Base-by-base conservation (phyloP, 2,888 invertebrate genomes). In the Parapristionchus giblindavisi region DNA sequence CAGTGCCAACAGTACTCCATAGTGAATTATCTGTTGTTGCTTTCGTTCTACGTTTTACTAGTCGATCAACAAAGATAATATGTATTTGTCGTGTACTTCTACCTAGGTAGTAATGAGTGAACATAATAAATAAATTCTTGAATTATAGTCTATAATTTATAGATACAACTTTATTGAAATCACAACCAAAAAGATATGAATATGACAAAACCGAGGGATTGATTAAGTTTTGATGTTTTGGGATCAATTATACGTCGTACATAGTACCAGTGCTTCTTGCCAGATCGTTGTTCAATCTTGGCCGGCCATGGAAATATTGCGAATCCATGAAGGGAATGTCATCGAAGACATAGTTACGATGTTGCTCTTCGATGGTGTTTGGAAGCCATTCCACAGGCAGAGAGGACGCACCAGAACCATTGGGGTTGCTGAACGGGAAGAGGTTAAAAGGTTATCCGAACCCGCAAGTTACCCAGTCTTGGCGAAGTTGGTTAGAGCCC, bases 311-410 rank as follows among this genome's bases (percentile, higher is more conserved):
- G 60, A 60, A 60, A 27, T 36, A 60, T 27, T 60, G 60, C 17
- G 60, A 21, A 24, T 60, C 60, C 60, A 60, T 60, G 34, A 6
- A 60, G 36, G 60, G 60, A 0, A 36, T 60, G 17, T 32, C 36
- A 4, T 60, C 60, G 34, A 60, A 36, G 21, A 60, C 60, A 36
- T 60, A 60, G 34, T 60, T 60, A 6, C 32, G 60, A 3, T 32
- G 36, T 5, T 32, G 60, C 4, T 60, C 36, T n/a, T 32, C 14
- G 3, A 36, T n/a, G 1, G 60, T 60, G 17, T 32, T 36, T 1
- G 11, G 3, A 21, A 4, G 3, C 32, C 60, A 60, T 27, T 5
- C 14, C 6, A 60, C 60, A 0, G 60, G 60, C 0, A 60, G 60
- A 0, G 60, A 1, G 21, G 60, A 17, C 1, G 60, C 34, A 34